These are phyloP conservation scores for Laothoe populi DNA, from an alignment of 2,888 invertebrate genomes.

Conservation along the genomic window DNA sequence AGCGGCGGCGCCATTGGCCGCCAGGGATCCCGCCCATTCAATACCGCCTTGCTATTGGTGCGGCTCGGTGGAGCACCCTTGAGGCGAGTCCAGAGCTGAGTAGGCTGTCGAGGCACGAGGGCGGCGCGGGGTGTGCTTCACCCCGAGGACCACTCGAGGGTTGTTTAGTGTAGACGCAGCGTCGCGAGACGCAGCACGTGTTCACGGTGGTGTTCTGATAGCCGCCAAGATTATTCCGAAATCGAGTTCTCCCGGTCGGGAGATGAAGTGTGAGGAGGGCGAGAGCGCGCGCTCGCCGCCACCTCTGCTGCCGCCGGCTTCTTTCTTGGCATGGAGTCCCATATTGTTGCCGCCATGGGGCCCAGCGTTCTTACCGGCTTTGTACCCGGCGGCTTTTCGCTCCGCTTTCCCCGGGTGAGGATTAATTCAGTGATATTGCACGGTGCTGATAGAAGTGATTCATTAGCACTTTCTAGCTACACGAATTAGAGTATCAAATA, in stretches of 20 bases:
- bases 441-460: slow-evolving; percentile 3
- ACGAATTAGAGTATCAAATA: not conserved
- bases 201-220: slow-evolving; percentile 62
- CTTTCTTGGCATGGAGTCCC: slow-evolving; percentile 90
- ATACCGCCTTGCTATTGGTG: slow-evolving; percentile 65
- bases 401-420: slow-evolving; percentile 91
- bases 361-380: slow-evolving; percentile 88
- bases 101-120: slow-evolving; percentile 83
- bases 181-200: slow-evolving; percentile 81
- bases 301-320: slow-evolving; percentile 84
- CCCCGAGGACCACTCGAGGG: slow-evolving; percentile 84
- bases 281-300: slow-evolving; percentile 70
- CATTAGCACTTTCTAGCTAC: not conserved
- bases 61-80: slow-evolving; percentile 78
- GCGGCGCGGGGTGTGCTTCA: slow-evolving; percentile 83
- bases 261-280: slow-evolving; percentile 82
- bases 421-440: slow-evolving; percentile 29
- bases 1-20: slow-evolving; percentile 63
- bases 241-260: slow-evolving; percentile 80
- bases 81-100: slow-evolving; percentile 75
- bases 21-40: slow-evolving; percentile 69
- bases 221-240: slow-evolving; percentile 81
- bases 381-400: slow-evolving; percentile 89
- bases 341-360: slow-evolving; percentile 91
- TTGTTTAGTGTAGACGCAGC: slow-evolving; percentile 82